phyloP scores from a whole-genome alignment of 2,888 invertebrate genomes.

The Troides aeacus region DNA sequence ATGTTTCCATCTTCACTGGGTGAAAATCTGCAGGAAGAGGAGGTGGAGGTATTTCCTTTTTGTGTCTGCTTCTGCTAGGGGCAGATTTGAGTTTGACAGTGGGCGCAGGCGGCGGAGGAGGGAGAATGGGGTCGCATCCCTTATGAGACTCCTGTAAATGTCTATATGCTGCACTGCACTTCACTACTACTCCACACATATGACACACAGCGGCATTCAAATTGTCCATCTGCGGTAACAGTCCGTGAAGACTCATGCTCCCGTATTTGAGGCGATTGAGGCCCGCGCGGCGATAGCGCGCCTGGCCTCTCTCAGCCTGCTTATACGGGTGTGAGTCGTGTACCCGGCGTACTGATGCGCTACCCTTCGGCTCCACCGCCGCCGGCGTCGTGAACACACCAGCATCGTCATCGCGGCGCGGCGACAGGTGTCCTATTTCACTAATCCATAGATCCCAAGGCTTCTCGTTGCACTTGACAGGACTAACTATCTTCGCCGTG shows the following conservation, averaged over 20 bases:
- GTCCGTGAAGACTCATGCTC: conserved; percentile 88
- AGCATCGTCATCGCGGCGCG: conserved; percentile 64
- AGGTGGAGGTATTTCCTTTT: conserved; percentile 63
- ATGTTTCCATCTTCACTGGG: conserved; percentile 62
- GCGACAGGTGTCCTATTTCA: conserved; percentile 73
- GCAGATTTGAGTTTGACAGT: conserved; percentile 53
- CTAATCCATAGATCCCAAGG: conserved; percentile 77
- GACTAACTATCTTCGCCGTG: conserved; percentile 69
- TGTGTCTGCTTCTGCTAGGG: conserved; percentile 62
- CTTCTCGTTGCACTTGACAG: conserved; percentile 73
- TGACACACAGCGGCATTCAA: conserved; percentile 89
- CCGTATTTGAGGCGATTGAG: conserved; percentile 77
- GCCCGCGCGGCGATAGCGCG: conserved; percentile 63
- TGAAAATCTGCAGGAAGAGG: conserved; percentile 59
- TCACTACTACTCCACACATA: conserved; percentile 87
- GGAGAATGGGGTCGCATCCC: conserved; percentile 62
- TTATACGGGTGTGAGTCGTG: conserved; percentile 60
- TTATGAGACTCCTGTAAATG: conserved; percentile 83
- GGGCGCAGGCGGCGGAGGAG: conserved; percentile 67
- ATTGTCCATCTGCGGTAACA: conserved; percentile 88
- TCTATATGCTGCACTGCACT: conserved; percentile 87
- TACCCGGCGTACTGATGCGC: conserved; percentile 51
- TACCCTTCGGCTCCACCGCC: conserved; percentile 56
- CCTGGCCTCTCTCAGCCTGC: conserved; percentile 43
- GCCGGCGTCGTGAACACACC: conserved; percentile 54